These are phyloP conservation scores for Cantharis rustica DNA, from an alignment of 2,888 invertebrate genomes.

Conservation along the genomic window DNA sequence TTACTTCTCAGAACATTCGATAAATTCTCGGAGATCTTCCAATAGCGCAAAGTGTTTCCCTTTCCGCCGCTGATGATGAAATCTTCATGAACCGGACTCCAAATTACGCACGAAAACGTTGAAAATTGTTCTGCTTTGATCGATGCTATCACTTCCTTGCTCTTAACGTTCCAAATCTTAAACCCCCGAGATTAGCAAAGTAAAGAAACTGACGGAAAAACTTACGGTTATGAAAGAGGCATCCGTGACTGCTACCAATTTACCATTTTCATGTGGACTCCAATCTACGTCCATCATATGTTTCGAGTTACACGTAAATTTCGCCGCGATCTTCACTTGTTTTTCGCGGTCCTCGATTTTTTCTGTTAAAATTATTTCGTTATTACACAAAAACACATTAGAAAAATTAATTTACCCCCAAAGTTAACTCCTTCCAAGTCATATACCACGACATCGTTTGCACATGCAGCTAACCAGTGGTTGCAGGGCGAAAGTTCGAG, in stretches of 20 bases:
- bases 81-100: slow-evolving; percentile 68
- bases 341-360: neutral
- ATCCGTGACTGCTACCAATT: slow-evolving; percentile 69
- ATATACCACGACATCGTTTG: slow-evolving; percentile 61
- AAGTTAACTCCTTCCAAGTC: slow-evolving; percentile 45
- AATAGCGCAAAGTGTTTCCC: slow-evolving; percentile 69
- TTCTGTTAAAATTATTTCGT: neutral
- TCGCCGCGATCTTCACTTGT: slow-evolving; percentile 13
- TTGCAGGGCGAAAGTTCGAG: slow-evolving; percentile 60
- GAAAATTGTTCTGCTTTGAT: slow-evolving; percentile 46
- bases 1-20: slow-evolving; percentile 42
- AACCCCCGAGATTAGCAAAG: neutral
- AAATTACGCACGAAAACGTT: slow-evolving; percentile 63
- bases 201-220: neutral
- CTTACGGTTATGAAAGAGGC: neutral
- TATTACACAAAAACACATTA: too few relatives aligned
- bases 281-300: slow-evolving; percentile 40
- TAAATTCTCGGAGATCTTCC: slow-evolving; percentile 62
- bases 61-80: slow-evolving; percentile 69
- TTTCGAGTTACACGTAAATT: slow-evolving; percentile 31
- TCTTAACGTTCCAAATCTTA: slow-evolving; percentile 68
- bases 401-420: neutral
- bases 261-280: slow-evolving; percentile 45
- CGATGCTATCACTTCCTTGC: slow-evolving; percentile 56
- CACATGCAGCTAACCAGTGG: slow-evolving; percentile 69